Conservation (phyloP, 2,888 invertebrate species). For the Cetonia aurata region DNA sequence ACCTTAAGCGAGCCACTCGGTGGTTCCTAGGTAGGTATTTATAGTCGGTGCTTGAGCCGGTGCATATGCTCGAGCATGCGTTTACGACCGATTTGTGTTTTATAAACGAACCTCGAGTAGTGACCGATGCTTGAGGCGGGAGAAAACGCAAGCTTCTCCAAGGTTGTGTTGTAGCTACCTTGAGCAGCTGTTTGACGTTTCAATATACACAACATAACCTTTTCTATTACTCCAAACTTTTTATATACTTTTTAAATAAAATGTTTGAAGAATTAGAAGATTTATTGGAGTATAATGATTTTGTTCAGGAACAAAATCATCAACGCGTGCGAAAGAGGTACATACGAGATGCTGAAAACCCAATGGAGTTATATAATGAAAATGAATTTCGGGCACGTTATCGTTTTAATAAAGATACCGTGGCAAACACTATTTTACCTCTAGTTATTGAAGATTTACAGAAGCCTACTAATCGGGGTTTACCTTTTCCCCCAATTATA, state of each 20-base stretch:
- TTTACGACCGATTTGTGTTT: too few relatives aligned
- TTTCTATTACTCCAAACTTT: too few relatives aligned
- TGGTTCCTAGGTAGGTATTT: neutral
- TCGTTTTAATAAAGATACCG: neutral
- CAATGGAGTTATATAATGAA: neutral
- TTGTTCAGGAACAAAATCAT: neutral
- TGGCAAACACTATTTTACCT: neutral
- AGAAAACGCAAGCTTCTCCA: too few relatives aligned
- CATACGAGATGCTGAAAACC: conserved; percentile 5
- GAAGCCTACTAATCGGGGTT: neutral
- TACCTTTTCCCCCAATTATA: conserved; percentile 5
- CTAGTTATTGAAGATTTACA: neutral
- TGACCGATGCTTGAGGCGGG: too few relatives aligned
- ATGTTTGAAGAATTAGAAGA: neutral
- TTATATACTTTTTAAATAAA: too few relatives aligned
- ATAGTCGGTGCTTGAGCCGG: too few relatives aligned
- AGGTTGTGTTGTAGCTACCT: too few relatives aligned
- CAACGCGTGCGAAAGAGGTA: neutral
- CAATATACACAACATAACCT: too few relatives aligned
- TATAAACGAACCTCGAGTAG: too few relatives aligned
- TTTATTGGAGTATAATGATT: neutral
- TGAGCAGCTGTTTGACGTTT: too few relatives aligned
- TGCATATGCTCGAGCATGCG: too few relatives aligned
- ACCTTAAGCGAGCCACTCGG: too few relatives aligned
- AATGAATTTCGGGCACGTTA: neutral